These are phyloP conservation scores for Ephialtes manifestator DNA, from an alignment of 2,888 invertebrate genomes.

Conservation along the genomic window DNA sequence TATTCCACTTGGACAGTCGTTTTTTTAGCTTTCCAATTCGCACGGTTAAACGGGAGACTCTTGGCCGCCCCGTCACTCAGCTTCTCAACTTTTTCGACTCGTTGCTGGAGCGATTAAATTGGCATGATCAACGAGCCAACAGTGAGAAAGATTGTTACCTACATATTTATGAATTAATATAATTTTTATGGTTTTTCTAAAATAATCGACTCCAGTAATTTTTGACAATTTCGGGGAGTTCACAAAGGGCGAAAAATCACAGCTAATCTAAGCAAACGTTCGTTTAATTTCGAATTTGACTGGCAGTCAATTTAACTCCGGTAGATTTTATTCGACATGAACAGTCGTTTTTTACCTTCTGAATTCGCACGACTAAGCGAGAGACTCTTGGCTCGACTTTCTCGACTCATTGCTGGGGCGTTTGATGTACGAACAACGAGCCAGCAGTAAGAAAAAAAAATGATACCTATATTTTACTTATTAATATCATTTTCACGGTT, in stretches of 20 bases:
- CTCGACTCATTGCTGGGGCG: conserved; percentile 25
- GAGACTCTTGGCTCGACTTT: conserved; percentile 36
- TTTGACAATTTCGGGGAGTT: too few species aligned
- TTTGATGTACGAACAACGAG: conserved; percentile 46
- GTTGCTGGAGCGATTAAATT: conserved; percentile 7
- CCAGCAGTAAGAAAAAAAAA: conserved; percentile 32
- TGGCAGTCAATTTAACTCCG: conserved; percentile 7
- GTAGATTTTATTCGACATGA: conserved; percentile 7
- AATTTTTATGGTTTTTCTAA: too few species aligned
- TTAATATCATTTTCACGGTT: too few species aligned
- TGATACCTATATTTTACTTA: too few species aligned
- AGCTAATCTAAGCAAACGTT: background rate
- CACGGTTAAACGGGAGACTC: conserved; percentile 1
- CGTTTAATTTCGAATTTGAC: background rate
- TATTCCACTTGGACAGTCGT: conserved; percentile 12
- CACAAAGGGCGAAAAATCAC: too few species aligned
- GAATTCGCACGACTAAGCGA: conserved; percentile 11
- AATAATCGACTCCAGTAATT: too few species aligned
- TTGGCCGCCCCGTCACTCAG: conserved; percentile 12
- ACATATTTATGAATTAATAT: too few species aligned
- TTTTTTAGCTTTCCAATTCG: conserved; percentile 4
- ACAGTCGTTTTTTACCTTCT: conserved; percentile 6
- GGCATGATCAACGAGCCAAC: conserved; percentile 45
- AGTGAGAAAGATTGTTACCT: conserved; percentile 59
- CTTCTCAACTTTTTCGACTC: conserved; percentile 44